A percentile compares a stretch with the other conserved stretches of the same genome.
phyloP scores from a whole-genome alignment of 2,797 vertebrate species.

The Chelmon rostratus region DNA sequence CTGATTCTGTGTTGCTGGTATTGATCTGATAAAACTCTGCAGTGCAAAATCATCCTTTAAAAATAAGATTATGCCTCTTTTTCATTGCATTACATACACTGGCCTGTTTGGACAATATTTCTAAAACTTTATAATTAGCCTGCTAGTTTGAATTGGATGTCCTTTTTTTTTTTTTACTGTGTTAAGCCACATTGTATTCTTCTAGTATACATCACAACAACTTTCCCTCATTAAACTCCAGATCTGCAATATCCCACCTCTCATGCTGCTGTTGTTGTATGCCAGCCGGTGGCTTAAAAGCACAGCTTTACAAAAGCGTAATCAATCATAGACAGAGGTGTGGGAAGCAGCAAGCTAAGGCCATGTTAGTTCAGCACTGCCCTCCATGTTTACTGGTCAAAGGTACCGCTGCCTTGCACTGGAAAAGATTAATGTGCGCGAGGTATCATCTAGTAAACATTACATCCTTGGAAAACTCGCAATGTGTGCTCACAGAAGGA shows the following conservation, averaged over 20 bases:
- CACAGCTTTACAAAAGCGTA: slow-evolving; percentile 46
- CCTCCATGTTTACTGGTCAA: slow-evolving; percentile 71
- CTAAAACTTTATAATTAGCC: background rate
- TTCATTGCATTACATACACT: background rate
- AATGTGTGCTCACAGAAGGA: slow-evolving; percentile 44
- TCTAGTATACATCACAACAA: background rate
- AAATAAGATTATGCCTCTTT: background rate
- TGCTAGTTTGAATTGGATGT: background rate
- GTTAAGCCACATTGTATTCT: background rate
- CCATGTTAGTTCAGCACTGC: slow-evolving; percentile 64
- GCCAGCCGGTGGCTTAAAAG: slow-evolving; percentile 29
- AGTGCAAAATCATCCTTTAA: background rate
- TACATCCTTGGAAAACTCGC: slow-evolving; percentile 62
- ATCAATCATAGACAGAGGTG: slow-evolving; percentile 69
- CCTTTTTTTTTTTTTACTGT: background rate
- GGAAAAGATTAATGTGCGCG: slow-evolving; percentile 77
- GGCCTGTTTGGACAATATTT: slow-evolving; percentile 4
- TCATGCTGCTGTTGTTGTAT: background rate
- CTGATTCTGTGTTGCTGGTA: background rate
- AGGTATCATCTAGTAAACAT: slow-evolving; percentile 70
- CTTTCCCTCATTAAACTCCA: slow-evolving; percentile 8
- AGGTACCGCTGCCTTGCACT: slow-evolving; percentile 52
- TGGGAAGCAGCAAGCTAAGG: slow-evolving; percentile 58
- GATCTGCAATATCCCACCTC: background rate
- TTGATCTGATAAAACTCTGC: background rate